A percentile compares a stretch with the other conserved stretches of the same genome.
phyloP scores from a whole-genome alignment of 2,113 vertebrate genomes.

The Astatoreochromis straeleni region DNA sequence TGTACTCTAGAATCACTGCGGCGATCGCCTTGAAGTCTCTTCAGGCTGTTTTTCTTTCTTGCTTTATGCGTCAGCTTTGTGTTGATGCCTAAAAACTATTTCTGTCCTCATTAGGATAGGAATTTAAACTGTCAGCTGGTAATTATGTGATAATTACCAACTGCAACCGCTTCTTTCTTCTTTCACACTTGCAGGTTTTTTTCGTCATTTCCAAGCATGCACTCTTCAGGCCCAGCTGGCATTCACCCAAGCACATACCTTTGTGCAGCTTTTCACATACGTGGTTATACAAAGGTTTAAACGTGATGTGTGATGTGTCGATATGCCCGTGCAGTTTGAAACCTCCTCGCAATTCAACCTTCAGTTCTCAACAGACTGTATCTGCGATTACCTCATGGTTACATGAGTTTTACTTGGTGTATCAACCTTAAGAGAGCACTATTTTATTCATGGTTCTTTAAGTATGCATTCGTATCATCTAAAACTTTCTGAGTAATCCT shows the following conservation, averaged over 20 bases:
- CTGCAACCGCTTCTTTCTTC: not conserved
- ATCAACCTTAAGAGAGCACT: not conserved
- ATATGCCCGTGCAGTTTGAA: not conserved
- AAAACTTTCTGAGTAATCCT: not conserved
- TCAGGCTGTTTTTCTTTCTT: not conserved
- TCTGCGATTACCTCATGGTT: not conserved
- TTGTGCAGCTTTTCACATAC: not conserved
- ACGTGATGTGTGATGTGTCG: not conserved
- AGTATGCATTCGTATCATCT: not conserved
- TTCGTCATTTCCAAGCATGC: not conserved
- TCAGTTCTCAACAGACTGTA: not conserved
- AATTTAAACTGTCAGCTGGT: not conserved
- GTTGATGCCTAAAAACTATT: not conserved
- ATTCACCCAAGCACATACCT: not conserved
- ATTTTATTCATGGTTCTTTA: not conserved
- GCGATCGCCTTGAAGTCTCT: not conserved
- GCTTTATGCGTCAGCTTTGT: not conserved
- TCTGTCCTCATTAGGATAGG: not conserved
- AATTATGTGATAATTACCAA: not conserved
- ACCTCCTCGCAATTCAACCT: not conserved
- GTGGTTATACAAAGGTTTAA: not conserved
- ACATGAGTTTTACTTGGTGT: not conserved
- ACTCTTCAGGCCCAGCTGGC: not conserved
- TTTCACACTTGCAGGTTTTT: not conserved
- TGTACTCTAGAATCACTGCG: not conserved